Percentiles rank a stretch among this genome's conserved stretches.
These are phyloP conservation scores for Actenoides lindsayi DNA, from an alignment of 2,113 vertebrate species.

Conservation along the genomic window DNA sequence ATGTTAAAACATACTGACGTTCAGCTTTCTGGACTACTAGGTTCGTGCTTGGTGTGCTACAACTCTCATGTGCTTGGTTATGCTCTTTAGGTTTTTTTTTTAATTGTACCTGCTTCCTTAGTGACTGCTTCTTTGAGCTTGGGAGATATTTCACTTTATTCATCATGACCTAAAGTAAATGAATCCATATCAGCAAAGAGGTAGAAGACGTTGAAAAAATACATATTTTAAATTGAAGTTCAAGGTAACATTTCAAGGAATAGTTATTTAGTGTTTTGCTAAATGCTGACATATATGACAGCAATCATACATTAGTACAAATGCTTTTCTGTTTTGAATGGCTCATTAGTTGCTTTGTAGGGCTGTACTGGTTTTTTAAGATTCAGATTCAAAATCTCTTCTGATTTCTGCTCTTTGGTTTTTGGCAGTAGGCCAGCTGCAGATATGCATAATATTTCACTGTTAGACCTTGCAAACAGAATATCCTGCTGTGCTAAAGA, in stretches of 20 bases:
- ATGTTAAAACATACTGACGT: background rate
- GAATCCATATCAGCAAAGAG: slow-evolving; percentile 12
- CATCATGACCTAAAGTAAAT: slow-evolving; percentile 30
- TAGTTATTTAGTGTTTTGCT: slow-evolving; percentile 81
- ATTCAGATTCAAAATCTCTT: slow-evolving; percentile 76
- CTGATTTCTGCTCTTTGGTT: slow-evolving; percentile 76
- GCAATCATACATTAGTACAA: slow-evolving; percentile 71
- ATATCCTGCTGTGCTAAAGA: slow-evolving; percentile 99
- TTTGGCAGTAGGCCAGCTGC: slow-evolving; percentile 85
- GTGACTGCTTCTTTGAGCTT: slow-evolving; percentile 7
- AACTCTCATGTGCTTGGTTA: background rate
- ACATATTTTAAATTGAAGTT: slow-evolving; percentile 71
- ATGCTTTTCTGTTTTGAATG: slow-evolving; percentile 74
- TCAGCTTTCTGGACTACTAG: background rate
- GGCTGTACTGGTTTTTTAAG: slow-evolving; percentile 70
- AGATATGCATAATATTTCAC: slow-evolving; percentile 97
- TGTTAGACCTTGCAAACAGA: slow-evolving; percentile 95
- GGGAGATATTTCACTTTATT: slow-evolving; percentile 49
- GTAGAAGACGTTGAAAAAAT: slow-evolving; percentile 52
- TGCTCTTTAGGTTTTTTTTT: background rate
- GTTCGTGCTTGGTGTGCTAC: background rate
- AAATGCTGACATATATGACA: slow-evolving; percentile 69
- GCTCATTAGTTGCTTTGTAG: slow-evolving; percentile 76
- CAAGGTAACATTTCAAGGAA: slow-evolving; percentile 74
- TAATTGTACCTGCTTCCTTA: background rate